phyloP scores from a whole-genome alignment of 1,140 invertebrate species.

The Penaeus japonicus region DNA sequence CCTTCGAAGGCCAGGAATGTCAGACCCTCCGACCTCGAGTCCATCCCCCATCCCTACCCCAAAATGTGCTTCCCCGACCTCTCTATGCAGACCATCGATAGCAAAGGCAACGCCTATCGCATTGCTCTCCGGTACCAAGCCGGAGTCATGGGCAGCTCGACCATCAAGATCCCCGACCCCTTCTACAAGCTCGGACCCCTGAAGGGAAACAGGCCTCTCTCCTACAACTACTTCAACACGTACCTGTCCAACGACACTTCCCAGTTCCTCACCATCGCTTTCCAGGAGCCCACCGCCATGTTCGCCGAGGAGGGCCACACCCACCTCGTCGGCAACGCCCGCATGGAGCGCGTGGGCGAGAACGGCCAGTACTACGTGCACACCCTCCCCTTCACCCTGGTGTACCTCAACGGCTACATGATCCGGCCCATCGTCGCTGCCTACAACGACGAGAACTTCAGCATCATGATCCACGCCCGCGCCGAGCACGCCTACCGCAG shows the following conservation, averaged over 20 bases:
- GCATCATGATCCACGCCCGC: no score
- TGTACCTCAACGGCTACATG: no score
- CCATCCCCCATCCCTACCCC: background rate
- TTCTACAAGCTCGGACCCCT: background rate
- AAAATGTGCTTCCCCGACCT: slow-evolving; percentile 22
- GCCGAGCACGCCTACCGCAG: no score
- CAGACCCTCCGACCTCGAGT: no score
- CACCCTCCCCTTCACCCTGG: background rate
- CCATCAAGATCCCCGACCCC: background rate
- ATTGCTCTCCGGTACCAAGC: background rate
- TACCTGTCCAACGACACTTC: background rate
- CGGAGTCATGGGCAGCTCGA: no score
- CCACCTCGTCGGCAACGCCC: background rate
- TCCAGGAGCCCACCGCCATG: background rate
- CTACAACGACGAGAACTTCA: no score
- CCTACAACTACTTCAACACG: background rate
- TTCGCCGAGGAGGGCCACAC: background rate
- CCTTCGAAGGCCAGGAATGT: background rate
- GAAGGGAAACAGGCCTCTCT: no score
- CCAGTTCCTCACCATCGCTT: background rate
- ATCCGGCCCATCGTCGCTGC: no score
- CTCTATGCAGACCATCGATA: background rate
- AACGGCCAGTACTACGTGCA: background rate
- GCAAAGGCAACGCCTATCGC: background rate
- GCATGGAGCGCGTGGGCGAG: background rate